Evolutionary conservation across 2,797 vertebrate genomes (phyloP).

Genomic region (Melanotaenia boesemani): DNA sequence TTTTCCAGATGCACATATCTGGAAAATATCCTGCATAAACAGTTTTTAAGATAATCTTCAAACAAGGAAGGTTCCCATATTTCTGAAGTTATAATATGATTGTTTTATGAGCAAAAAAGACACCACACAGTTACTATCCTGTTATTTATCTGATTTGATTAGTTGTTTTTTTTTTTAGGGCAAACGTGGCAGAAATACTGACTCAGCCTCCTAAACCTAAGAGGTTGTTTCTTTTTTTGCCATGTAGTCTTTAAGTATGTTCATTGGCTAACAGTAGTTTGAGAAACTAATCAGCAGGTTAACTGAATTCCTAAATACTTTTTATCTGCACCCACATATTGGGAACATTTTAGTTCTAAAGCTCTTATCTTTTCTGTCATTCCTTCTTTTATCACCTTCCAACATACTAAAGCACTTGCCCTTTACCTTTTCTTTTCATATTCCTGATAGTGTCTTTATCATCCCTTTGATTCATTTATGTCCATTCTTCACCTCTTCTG

Average conservation of each 20-base stretch:
- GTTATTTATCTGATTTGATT: not conserved
- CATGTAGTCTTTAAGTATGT: no score
- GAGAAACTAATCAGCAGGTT: not conserved
- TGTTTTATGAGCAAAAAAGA: not conserved
- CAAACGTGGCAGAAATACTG: not conserved
- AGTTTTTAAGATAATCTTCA: not conserved
- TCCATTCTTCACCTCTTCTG: slow-evolving; percentile 14
- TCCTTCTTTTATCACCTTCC: slow-evolving; percentile 1
- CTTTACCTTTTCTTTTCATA: slow-evolving; percentile 5
- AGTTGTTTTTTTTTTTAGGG: not conserved
- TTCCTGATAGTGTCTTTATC: slow-evolving; percentile 2
- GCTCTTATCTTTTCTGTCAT: not conserved
- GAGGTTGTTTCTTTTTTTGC: no score
- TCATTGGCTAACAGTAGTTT: no score
- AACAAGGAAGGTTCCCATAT: not conserved
- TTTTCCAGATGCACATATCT: not conserved
- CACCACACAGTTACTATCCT: not conserved
- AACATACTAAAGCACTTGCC: not conserved
- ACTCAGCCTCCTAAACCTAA: no score
- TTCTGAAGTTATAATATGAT: not conserved
- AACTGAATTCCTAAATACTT: not conserved
- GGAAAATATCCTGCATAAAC: not conserved
- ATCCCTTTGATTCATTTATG: slow-evolving; percentile 19
- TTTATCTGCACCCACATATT: not conserved
- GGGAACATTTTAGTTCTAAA: not conserved